A percentile compares a stretch with the other conserved stretches of the same genome.
phyloP scores from a whole-genome alignment of 2,888 invertebrate genomes.

The Rhorus exstirpatorius region DNA sequence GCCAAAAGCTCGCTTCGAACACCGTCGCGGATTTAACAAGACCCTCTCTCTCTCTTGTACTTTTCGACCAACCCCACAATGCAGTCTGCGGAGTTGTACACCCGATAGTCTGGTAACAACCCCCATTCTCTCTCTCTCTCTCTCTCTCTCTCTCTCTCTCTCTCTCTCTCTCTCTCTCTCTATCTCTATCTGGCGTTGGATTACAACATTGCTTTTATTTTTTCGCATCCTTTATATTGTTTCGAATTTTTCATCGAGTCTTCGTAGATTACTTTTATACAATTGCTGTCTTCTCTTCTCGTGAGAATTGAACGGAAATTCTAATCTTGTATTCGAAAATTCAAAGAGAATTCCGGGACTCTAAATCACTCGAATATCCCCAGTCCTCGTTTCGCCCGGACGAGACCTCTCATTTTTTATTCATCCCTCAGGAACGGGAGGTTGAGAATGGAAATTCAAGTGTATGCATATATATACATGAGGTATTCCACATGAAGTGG shows the following conservation, averaged over 20 bases:
- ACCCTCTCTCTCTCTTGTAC: constrained; percentile 27
- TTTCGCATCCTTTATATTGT: not conserved
- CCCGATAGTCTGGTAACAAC: not conserved
- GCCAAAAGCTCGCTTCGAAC: constrained; percentile 33
- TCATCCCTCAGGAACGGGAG: constrained; percentile 52
- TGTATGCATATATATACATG: not conserved
- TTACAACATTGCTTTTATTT: constrained; percentile 16
- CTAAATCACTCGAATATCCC: constrained; percentile 54
- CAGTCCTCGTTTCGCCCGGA: constrained; percentile 42
- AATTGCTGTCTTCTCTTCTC: not conserved
- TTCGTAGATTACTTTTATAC: constrained; percentile 3
- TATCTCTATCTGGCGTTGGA: not conserved
- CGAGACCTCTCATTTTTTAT: constrained; percentile 65
- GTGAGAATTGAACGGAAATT: constrained; percentile 35
- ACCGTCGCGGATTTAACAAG: constrained; percentile 51
- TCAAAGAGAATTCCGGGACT: constrained; percentile 41
- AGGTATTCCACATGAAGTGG: too few species aligned
- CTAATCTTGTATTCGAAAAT: constrained; percentile 36
- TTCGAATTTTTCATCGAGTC: constrained; percentile 1
- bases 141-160: constrained; percentile 6
- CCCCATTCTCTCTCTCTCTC: not conserved
- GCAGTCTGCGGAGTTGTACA: not conserved
- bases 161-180: not conserved
- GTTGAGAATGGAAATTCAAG: constrained; percentile 19
- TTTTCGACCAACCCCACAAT: constrained; percentile 38